These are phyloP conservation scores for Steinernema feltiae DNA, from an alignment of 1,140 invertebrate genomes.

Conservation along the genomic window DNA sequence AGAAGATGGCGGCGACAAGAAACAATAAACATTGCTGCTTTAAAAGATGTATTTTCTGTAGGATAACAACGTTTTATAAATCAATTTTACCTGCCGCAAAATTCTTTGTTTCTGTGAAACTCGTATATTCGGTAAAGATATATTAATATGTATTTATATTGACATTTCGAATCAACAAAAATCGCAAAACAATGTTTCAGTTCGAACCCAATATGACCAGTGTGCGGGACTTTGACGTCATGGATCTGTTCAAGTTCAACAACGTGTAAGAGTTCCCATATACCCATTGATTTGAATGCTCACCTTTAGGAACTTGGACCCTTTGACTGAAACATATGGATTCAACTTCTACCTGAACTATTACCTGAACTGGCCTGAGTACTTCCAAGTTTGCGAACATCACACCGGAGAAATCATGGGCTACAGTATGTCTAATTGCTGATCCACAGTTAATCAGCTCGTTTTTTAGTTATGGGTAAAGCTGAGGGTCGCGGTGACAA, in stretches of 20 bases:
- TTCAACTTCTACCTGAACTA: conserved; percentile 95
- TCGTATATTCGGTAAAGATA: too few relatives aligned
- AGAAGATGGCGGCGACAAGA: background rate
- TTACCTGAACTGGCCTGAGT: conserved; percentile 96
- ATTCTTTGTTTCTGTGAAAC: too few relatives aligned
- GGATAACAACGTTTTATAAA: too few relatives aligned
- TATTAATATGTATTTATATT: too few relatives aligned
- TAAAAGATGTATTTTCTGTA: too few relatives aligned
- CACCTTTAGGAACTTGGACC: conserved; percentile 80
- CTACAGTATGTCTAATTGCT: conserved; percentile 72
- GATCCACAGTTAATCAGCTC: conserved; percentile 14
- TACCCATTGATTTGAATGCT: conserved; percentile 34
- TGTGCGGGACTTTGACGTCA: conserved; percentile 80
- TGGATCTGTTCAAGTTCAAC: conserved; percentile 91
- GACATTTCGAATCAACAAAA: too few relatives aligned
- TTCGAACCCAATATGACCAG: conserved; percentile 88
- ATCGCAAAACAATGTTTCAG: too few relatives aligned
- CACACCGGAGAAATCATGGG: conserved; percentile 93
- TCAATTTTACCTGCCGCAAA: too few relatives aligned
- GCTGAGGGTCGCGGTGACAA: conserved; percentile 86
- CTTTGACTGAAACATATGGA: conserved; percentile 94
- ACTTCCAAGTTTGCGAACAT: conserved; percentile 91
- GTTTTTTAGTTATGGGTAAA: conserved; percentile 88
- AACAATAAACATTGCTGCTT: background rate
- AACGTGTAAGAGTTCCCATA: conserved; percentile 74